Evolutionary conservation across 2,113 vertebrate genomes (phyloP).

Genomic region (Tragelaphus buxtoni): DNA sequence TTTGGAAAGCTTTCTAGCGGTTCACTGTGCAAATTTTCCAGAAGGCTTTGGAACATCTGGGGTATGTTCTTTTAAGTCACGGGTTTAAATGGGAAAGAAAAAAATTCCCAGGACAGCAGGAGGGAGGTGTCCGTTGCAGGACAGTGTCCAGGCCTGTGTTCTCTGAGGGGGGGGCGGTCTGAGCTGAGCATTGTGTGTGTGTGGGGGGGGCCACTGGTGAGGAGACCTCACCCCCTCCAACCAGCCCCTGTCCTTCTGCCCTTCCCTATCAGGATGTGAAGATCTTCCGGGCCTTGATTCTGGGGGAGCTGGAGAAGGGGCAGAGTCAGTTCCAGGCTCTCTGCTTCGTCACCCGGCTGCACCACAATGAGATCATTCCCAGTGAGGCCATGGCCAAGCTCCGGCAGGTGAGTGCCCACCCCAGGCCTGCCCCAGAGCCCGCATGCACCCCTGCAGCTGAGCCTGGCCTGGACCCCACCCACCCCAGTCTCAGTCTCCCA

Average conservation of each 20-base stretch:
- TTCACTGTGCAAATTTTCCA: neutral
- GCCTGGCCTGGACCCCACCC: neutral
- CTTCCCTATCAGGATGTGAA: slow-evolving; percentile 89
- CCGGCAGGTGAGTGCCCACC: slow-evolving; percentile 84
- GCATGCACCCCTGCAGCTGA: neutral
- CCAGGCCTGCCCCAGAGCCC: neutral
- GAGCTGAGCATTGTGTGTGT: fast-evolving
- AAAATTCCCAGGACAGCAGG: neutral
- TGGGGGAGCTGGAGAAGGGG: slow-evolving; percentile 96
- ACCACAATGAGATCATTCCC: slow-evolving; percentile 96
- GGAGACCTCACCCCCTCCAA: too few species aligned
- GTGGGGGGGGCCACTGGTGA: neutral
- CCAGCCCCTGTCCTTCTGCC: neutral
- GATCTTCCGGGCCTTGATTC: slow-evolving; percentile 95
- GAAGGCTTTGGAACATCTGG: neutral
- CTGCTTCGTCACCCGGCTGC: slow-evolving; percentile 93
- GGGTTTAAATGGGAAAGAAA: neutral
- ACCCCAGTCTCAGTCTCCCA: neutral
- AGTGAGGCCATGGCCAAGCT: slow-evolving; percentile 98
- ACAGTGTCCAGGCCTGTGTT: neutral
- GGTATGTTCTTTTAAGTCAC: neutral
- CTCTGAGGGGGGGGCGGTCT: neutral
- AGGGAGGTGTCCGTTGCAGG: neutral
- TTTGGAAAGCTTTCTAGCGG: neutral
- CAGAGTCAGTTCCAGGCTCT: slow-evolving; percentile 97